A percentile compares a stretch with the other conserved stretches of the same genome.
Evolutionary conservation across 2,888 invertebrate genomes (phyloP).

Genomic region (Tetranychus truncatus): DNA sequence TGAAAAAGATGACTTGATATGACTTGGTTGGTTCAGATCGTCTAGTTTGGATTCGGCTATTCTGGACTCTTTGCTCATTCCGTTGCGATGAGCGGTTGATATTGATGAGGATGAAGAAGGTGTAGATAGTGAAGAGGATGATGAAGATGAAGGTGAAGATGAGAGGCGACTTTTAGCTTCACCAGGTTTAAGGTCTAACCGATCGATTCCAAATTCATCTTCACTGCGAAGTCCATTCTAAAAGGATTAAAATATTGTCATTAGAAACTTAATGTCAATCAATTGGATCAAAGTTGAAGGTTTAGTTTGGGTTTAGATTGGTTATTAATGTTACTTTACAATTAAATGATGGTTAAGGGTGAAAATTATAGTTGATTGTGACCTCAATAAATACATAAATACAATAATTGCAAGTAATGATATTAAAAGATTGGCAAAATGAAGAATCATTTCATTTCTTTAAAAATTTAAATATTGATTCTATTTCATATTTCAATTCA

Average conservation of each 20-base stretch:
- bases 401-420: too few species aligned
- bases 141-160: not conserved
- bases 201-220: not conserved
- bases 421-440: too few species aligned
- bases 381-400: too few species aligned
- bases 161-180: not conserved
- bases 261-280: not conserved
- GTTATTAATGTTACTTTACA: too few species aligned
- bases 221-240: not conserved
- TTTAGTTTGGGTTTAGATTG: too few species aligned
- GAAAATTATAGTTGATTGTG: too few species aligned
- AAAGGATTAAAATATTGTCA: too few species aligned
- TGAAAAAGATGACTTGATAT: not conserved
- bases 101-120: not conserved
- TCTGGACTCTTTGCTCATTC: conserved; percentile 6
- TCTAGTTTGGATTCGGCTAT: not conserved
- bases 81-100: not conserved
- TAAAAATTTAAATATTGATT: too few species aligned
- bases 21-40: not conserved
- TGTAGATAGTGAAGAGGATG: not conserved
- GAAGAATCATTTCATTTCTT: too few species aligned
- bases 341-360: too few species aligned
- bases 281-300: not conserved
- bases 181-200: not conserved
- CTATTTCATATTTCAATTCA: too few species aligned